These are phyloP conservation scores for Sminthurides bifidus DNA, from an alignment of 1,140 invertebrate species.

Conservation along the genomic window DNA sequence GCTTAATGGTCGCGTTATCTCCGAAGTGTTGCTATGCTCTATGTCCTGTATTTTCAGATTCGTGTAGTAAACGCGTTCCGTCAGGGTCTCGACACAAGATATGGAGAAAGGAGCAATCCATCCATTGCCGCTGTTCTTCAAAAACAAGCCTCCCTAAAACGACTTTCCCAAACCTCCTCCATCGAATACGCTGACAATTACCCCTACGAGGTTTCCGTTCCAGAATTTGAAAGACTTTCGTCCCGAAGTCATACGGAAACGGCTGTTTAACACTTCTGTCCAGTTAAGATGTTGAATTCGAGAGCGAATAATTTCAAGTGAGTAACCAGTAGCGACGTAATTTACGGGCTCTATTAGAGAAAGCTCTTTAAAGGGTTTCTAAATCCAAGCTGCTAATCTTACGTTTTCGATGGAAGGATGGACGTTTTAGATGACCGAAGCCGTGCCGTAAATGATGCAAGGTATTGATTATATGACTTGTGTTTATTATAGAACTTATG, in stretches of 20 bases:
- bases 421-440: neutral
- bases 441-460: neutral
- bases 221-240: conserved; percentile 76
- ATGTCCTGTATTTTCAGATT: conserved; percentile 58
- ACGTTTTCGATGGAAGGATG: no score
- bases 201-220: conserved; percentile 71
- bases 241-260: conserved; percentile 87
- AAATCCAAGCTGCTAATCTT: no score
- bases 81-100: conserved; percentile 89
- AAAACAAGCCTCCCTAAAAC: conserved; percentile 80
- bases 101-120: conserved; percentile 78
- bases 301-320: neutral
- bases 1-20: neutral
- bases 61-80: conserved; percentile 99
- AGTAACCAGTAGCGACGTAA: conserved; percentile 3
- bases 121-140: conserved; percentile 77
- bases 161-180: conserved; percentile 77
- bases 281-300: neutral
- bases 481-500: no score
- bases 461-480: no score
- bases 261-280: conserved; percentile 54
- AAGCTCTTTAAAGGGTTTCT: conserved; percentile 1
- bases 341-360: conserved; percentile 1
- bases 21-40: conserved; percentile 10
- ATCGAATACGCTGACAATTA: conserved; percentile 82